Evolutionary conservation across 2,797 vertebrate genomes (phyloP).

Genomic region (Anableps anableps): DNA sequence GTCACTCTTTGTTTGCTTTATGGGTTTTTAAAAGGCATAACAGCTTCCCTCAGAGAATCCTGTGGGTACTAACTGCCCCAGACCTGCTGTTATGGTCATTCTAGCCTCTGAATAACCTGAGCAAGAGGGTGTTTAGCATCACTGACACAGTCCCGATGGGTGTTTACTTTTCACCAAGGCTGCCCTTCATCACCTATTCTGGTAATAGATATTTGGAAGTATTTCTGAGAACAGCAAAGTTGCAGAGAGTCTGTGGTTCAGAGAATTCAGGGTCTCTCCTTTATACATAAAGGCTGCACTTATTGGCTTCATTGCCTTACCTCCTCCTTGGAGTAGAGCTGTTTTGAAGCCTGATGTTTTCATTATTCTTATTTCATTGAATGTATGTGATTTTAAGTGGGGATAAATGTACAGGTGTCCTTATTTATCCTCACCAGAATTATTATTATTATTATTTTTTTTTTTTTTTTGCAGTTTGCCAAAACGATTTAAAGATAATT

Average conservation of each 20-base stretch:
- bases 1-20: neutral
- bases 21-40: neutral
- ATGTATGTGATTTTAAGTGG: neutral
- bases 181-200: slow-evolving; percentile 12
- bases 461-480: neutral
- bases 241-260: neutral
- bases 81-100: slow-evolving; percentile 5
- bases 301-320: slow-evolving; percentile 4
- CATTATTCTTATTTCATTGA: neutral
- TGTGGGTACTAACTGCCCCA: neutral
- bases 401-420: neutral
- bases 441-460: neutral
- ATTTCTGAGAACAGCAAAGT: slow-evolving; percentile 6
- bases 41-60: neutral
- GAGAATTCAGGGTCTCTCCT: neutral
- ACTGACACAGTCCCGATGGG: neutral
- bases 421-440: neutral
- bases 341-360: neutral
- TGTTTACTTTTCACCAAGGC: slow-evolving; percentile 8
- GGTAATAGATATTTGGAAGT: neutral
- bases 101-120: neutral
- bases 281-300: neutral
- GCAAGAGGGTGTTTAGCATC: neutral
- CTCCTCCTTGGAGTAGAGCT: neutral
- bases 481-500: neutral